These are phyloP conservation scores for Tetrapedia diversipes DNA, from an alignment of 2,888 invertebrate species.

Conservation along the genomic window DNA sequence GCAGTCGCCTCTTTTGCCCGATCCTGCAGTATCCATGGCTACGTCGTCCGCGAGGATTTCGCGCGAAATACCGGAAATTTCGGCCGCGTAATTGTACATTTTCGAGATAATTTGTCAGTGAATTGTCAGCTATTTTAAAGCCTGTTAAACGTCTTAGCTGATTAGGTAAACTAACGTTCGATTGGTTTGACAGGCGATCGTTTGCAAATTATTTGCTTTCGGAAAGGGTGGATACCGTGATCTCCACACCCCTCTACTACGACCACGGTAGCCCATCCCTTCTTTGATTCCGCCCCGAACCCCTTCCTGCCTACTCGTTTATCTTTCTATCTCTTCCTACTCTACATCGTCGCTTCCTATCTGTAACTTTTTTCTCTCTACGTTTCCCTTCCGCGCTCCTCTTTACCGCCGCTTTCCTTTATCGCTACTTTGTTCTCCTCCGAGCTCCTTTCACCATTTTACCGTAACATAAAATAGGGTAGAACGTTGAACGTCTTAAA, in stretches of 20 bases:
- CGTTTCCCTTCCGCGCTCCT: background rate
- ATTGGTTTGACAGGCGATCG: conserved; percentile 52
- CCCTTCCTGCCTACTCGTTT: conserved; percentile 27
- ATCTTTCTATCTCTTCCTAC: conserved; percentile 24
- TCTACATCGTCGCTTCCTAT: background rate
- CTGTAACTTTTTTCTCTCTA: too few relatives aligned
- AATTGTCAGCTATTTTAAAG: conserved; percentile 19
- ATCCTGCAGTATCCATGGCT: conserved; percentile 77
- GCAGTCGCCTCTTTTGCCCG: conserved; percentile 71
- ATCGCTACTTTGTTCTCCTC: background rate
- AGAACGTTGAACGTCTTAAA: background rate
- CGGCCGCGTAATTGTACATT: conserved; percentile 48
- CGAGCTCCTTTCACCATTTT: conserved; percentile 1
- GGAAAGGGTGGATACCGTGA: conserved; percentile 64
- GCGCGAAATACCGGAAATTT: conserved; percentile 68
- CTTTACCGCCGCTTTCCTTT: background rate
- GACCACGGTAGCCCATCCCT: conserved; percentile 47
- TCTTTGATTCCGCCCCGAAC: conserved; percentile 21
- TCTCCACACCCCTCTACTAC: conserved; percentile 47
- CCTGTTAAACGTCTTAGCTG: conserved; percentile 17
- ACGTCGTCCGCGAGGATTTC: conserved; percentile 73
- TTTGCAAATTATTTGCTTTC: conserved; percentile 45
- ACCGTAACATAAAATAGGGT: background rate
- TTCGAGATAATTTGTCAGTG: conserved; percentile 10
- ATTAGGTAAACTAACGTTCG: conserved; percentile 10